These are phyloP conservation scores for Scrobipalpa costella DNA, from an alignment of 2,888 invertebrate species.

Conservation along the genomic window DNA sequence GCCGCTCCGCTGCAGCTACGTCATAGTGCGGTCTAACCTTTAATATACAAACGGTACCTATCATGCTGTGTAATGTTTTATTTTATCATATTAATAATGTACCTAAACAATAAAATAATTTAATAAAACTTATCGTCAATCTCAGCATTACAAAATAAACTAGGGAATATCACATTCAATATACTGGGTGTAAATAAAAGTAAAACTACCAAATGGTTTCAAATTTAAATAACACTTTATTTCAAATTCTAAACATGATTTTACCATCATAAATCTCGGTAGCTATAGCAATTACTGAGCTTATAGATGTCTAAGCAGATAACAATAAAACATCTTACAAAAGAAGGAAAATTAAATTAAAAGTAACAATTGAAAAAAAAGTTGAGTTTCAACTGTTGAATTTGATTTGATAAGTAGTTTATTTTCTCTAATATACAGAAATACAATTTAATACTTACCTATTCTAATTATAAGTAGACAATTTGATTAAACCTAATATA, in stretches of 20 bases:
- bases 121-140: too few species aligned
- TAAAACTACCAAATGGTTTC: slow-evolving; percentile 1
- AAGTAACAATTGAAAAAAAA: neutral
- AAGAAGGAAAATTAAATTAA: neutral
- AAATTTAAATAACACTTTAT: slow-evolving; percentile 65
- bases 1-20: too few species aligned
- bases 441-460: slow-evolving; percentile 22
- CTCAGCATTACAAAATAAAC: too few species aligned
- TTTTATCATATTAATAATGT: too few species aligned
- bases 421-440: slow-evolving; percentile 24
- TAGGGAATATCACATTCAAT: too few species aligned
- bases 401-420: neutral
- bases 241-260: slow-evolving; percentile 58
- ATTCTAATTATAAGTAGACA: slow-evolving; percentile 30
- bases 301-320: neutral
- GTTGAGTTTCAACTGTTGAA: neutral
- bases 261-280: slow-evolving; percentile 35
- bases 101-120: too few species aligned
- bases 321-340: neutral
- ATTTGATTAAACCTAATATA: slow-evolving; percentile 62
- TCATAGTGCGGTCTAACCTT: too few species aligned
- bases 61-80: too few species aligned
- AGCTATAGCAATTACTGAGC: slow-evolving; percentile 2
- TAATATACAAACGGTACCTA: too few species aligned
- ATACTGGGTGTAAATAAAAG: neutral